phyloP scores from a whole-genome alignment of 2,888 invertebrate genomes.

The Dendrolimus houi region DNA sequence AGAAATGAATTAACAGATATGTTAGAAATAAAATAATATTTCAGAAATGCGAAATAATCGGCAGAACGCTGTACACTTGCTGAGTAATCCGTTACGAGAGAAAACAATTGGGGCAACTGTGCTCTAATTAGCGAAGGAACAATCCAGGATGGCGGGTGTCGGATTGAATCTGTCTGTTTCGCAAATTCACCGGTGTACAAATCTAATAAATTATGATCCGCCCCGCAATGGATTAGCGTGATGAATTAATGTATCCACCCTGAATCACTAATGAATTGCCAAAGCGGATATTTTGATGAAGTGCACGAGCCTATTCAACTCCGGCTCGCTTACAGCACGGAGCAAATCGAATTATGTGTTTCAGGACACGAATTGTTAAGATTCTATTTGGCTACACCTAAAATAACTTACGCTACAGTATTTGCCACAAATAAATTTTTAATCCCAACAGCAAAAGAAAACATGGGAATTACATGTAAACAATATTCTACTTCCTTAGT shows the following conservation, averaged over 20 bases:
- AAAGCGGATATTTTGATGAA: slow-evolving; percentile 1
- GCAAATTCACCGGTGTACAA: slow-evolving; percentile 20
- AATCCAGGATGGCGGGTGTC: slow-evolving; percentile 4
- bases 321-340: background rate
- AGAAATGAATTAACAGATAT: too few relatives aligned
- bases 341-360: too few relatives aligned
- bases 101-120: slow-evolving; percentile 1
- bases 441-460: too few relatives aligned
- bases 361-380: too few relatives aligned
- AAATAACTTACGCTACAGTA: too few relatives aligned
- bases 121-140: slow-evolving; percentile 1
- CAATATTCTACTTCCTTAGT: too few relatives aligned
- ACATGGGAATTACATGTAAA: too few relatives aligned
- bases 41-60: too few relatives aligned
- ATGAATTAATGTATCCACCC: slow-evolving; percentile 26
- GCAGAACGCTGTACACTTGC: background rate
- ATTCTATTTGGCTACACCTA: too few relatives aligned
- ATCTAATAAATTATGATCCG: slow-evolving; percentile 30
- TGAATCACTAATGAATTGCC: slow-evolving; percentile 2
- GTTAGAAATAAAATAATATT: too few relatives aligned
- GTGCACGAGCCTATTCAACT: background rate
- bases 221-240: slow-evolving; percentile 24
- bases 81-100: background rate
- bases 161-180: slow-evolving; percentile 22
- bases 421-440: too few relatives aligned